Evolutionary conservation across 2,797 vertebrate genomes (phyloP).

Genomic region (Urophycis tenuis): DNA sequence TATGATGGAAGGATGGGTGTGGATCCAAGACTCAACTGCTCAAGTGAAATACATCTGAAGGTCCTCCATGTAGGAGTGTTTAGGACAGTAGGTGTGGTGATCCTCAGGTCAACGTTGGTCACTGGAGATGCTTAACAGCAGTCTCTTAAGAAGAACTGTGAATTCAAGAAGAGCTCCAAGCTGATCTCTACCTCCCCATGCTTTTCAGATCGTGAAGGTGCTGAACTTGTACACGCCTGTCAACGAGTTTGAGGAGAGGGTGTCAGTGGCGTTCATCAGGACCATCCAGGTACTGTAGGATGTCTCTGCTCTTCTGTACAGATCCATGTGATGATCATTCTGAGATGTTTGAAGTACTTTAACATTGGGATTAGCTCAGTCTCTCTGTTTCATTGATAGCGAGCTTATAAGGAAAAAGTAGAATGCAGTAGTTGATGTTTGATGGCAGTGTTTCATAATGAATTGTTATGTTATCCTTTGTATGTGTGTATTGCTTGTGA

Average conservation of each 20-base stretch:
- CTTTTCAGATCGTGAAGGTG: conserved; percentile 91
- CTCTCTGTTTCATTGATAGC: no score
- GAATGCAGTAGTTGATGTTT: neutral
- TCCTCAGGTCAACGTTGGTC: no score
- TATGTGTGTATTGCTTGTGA: neutral
- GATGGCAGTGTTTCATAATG: neutral
- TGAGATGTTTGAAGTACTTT: neutral
- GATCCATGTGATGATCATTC: neutral
- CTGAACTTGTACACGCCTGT: conserved; percentile 97
- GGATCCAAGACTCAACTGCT: no score
- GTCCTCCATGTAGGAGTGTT: no score
- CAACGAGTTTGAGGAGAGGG: conserved; percentile 97
- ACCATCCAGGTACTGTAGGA: conserved; percentile 86
- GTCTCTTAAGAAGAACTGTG: no score
- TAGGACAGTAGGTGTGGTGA: no score
- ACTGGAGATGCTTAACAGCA: no score
- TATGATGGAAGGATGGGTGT: no score
- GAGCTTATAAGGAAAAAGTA: neutral
- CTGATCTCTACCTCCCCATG: neutral
- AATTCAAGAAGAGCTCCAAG: neutral
- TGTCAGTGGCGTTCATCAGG: conserved; percentile 90
- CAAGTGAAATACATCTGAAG: no score
- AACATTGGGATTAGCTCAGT: no score
- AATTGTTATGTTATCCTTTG: neutral
- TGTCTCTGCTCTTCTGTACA: neutral